Evolutionary conservation across 1,140 invertebrate species (phyloP).

Genomic region (Laupala kohalensis): DNA sequence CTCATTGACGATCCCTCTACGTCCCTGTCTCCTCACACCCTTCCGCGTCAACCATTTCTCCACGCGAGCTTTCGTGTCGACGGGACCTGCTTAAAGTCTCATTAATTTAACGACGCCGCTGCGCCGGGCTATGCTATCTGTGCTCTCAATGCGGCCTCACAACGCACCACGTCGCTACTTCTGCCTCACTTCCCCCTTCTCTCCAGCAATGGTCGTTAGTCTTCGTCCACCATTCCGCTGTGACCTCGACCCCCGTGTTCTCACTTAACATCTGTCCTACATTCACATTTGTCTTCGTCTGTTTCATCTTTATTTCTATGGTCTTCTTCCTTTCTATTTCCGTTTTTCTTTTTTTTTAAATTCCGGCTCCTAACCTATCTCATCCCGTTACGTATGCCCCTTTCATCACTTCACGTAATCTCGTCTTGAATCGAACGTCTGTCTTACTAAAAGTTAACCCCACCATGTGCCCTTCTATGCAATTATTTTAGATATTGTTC

Average conservation of each 20-base stretch:
- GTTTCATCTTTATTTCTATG: background rate
- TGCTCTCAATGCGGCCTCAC: background rate
- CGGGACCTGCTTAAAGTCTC: background rate
- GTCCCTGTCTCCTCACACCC: too few relatives aligned
- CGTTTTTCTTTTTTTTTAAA: too few relatives aligned
- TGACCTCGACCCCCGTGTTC: background rate
- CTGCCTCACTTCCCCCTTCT: background rate
- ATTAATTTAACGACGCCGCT: background rate
- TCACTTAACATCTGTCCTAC: background rate
- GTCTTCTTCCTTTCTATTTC: background rate
- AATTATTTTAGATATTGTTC: too few relatives aligned
- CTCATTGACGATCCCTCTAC: background rate
- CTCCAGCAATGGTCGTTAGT: background rate
- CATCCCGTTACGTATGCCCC: too few relatives aligned
- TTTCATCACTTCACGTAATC: too few relatives aligned
- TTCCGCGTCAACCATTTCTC: too few relatives aligned
- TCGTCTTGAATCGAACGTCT: background rate
- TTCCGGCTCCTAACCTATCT: too few relatives aligned
- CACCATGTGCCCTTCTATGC: too few relatives aligned
- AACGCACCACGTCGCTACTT: background rate
- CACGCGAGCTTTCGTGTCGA: too few relatives aligned
- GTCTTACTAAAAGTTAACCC: background rate
- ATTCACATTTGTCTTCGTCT: background rate
- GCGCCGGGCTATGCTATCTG: background rate
- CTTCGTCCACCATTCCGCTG: background rate